Percentiles rank a stretch among this genome's conserved stretches.
These are phyloP conservation scores for Xenopus laevis DNA, from an alignment of 2,113 vertebrate species.

Conservation along the genomic window DNA sequence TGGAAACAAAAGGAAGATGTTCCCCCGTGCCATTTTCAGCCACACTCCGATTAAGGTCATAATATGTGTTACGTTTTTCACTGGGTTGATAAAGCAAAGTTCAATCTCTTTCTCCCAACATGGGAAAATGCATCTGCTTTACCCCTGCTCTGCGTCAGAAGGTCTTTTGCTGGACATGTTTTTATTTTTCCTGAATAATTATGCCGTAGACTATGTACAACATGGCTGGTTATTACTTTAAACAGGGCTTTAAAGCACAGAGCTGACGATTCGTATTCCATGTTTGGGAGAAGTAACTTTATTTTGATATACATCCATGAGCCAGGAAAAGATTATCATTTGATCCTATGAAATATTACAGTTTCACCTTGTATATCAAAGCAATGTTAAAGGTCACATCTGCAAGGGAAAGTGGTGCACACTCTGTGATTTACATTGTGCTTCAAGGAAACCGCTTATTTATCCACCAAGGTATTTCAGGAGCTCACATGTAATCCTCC, in stretches of 20 bases:
- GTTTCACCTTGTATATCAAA: not conserved
- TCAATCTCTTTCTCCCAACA: conserved; percentile 5
- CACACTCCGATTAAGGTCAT: conserved; percentile 24
- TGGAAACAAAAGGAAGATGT: conserved; percentile 9
- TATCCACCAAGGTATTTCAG: conserved; percentile 11
- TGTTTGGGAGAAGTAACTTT: conserved; percentile 8
- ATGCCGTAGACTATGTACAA: not conserved
- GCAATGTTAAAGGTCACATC: conserved; percentile 23
- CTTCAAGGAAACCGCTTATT: not conserved
- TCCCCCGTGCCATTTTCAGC: not conserved
- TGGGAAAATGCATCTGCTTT: not conserved
- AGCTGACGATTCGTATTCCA: not conserved
- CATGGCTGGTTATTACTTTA: not conserved
- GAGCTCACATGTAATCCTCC: conserved; percentile 6
- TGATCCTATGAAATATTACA: conserved; percentile 7
- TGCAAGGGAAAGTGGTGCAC: conserved; percentile 12
- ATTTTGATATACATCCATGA: conserved; percentile 1
- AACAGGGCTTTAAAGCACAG: not conserved
- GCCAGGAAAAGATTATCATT: not conserved
- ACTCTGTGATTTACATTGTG: not conserved
- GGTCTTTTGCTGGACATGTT: conserved; percentile 1
- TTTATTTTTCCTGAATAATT: not conserved
- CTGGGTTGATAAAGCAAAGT: not conserved
- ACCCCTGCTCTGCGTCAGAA: conserved; percentile 9
- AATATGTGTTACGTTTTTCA: conserved; percentile 14